Conservation (phyloP, 2,888 invertebrate genomes). For the Schizaphis graminum region DNA sequence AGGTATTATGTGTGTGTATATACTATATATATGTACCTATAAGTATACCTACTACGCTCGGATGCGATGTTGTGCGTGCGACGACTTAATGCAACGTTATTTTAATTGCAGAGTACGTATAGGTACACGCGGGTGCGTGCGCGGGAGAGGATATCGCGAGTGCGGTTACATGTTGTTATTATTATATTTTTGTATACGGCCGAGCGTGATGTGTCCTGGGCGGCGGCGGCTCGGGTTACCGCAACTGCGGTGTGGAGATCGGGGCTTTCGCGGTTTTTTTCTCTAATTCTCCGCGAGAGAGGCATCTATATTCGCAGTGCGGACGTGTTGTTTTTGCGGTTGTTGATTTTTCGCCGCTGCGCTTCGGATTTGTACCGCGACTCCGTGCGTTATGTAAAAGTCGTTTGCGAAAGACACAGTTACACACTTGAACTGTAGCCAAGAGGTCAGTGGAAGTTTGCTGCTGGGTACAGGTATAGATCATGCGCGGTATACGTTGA, state of each 20-base stretch:
- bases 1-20: not conserved
- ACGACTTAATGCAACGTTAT: not conserved
- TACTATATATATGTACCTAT: not conserved
- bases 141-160: conserved; percentile 10
- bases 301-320: not conserved
- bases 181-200: not conserved
- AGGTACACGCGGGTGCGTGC: not conserved
- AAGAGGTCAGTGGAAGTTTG: not conserved
- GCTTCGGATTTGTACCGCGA: not conserved
- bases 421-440: not conserved
- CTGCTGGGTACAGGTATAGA: not conserved
- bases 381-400: not conserved
- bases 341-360: not conserved
- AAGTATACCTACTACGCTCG: not conserved
- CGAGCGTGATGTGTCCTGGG: not conserved
- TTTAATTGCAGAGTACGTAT: not conserved
- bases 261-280: conserved; percentile 21
- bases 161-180: not conserved
- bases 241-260: not conserved
- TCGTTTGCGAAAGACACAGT: not conserved
- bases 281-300: not conserved
- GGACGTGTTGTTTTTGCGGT: not conserved
- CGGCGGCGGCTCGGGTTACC: not conserved
- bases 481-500: not conserved
- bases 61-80: not conserved